Base-by-base conservation (phyloP, 2,113 vertebrate species). In the Rattus rattus region DNA sequence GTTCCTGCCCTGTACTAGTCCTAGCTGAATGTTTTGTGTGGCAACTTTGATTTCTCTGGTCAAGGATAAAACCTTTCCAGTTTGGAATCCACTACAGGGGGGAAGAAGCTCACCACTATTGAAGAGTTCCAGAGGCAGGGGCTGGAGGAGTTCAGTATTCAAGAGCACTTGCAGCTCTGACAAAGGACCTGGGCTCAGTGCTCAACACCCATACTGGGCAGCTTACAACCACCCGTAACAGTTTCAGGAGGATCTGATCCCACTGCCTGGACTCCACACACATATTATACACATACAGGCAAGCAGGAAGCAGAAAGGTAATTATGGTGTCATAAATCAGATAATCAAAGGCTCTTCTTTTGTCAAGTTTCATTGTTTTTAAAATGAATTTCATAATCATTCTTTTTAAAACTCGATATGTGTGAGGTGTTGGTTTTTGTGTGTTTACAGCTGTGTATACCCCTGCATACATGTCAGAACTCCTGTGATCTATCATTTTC, bases 1-100 rank as follows among this genome's bases (percentile, higher is more conserved):
- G 0, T 26, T 5, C 26, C 22, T 5, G 13, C 65, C n/a, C 0
- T 3, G 28, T 13, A 52, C 70, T 26, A 20, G 6, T 12, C 70
- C 63, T 10, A 28, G 39, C 47, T 36, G 12, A 61, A 17, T 0
- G 36, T 30, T 80, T 81, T 39, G 47, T 61, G 61, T 12, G 22
- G 49, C 47, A 63, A 2, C 67, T 86, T 22, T n/a, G n/a, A 47
- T 84, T 83, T 47, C 69, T 9, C 56, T 59, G 39, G 22, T 20
- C 2, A 30, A 88, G 52, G 30, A 84, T 17, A 63, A 79, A 17
- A 5, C n/a, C 43, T 39, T 69, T 63, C 14, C 67, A 84, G 49
- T 61, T 39, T 22, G 43, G 75, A 75, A 20, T 63, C 30, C 1
- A 22, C 7, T 54, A 7, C 43, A 43, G 28, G 63, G 65, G 52